A percentile compares a stretch with the other conserved stretches of the same genome.
phyloP scores from a whole-genome alignment of 2,797 vertebrate genomes.

The Crenichthys baileyi region DNA sequence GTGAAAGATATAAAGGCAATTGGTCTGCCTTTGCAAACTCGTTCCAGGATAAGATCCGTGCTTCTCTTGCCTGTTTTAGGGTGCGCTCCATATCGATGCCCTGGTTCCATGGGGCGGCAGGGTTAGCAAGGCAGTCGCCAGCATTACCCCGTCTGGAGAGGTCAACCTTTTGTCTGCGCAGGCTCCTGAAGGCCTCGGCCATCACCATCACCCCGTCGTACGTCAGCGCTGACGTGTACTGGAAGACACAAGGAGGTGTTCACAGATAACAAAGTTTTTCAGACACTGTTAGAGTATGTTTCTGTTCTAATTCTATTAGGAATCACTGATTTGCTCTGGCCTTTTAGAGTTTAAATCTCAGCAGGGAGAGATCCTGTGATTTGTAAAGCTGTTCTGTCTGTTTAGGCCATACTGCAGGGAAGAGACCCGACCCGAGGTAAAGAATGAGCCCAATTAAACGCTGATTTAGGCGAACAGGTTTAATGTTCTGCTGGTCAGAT shows the following conservation, averaged over 20 bases:
- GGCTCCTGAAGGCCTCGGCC: constrained; percentile 94
- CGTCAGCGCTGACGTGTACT: constrained; percentile 95
- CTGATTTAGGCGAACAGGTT: constrained; percentile 52
- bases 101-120: constrained; percentile 94
- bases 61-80: constrained; percentile 87
- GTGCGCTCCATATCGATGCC: constrained; percentile 96
- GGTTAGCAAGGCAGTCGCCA: constrained; percentile 94
- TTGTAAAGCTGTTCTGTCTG: constrained; percentile 28
- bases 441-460: constrained; percentile 55
- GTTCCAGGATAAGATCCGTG: background rate
- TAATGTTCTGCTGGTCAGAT: constrained; percentile 47
- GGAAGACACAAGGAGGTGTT: constrained; percentile 30
- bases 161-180: constrained; percentile 93
- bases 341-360: background rate
- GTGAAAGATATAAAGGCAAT: background rate
- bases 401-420: constrained; percentile 14
- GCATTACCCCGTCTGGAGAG: constrained; percentile 94
- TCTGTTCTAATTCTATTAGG: no score
- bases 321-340: constrained; percentile 2
- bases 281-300: constrained; percentile 1
- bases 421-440: constrained; percentile 13
- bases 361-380: constrained; percentile 4
- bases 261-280: background rate
- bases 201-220: constrained; percentile 96
- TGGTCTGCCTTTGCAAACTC: background rate